Evolutionary conservation across 2,113 vertebrate genomes (phyloP).

Genomic region (Psilopsiagon aymara): DNA sequence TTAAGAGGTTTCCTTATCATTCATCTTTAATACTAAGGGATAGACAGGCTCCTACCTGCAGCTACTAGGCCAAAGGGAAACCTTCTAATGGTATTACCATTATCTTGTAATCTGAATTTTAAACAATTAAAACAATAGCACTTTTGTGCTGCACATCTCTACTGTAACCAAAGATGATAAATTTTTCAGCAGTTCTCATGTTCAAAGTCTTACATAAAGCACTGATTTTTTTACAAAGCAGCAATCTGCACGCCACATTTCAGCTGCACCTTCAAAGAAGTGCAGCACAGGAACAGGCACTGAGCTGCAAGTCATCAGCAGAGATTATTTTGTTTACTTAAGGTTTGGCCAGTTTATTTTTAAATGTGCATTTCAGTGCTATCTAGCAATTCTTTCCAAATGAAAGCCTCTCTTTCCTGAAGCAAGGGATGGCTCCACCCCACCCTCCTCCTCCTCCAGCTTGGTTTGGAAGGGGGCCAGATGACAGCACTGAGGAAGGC

Average conservation of each 20-base stretch:
- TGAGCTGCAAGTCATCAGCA: not conserved
- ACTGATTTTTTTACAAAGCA: not conserved
- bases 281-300: not conserved
- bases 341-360: not conserved
- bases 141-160: not conserved
- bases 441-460: constrained; percentile 58
- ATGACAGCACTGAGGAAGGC: constrained; percentile 72
- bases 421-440: constrained; percentile 59
- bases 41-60: constrained; percentile 61
- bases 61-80: constrained; percentile 34
- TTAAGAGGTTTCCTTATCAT: constrained; percentile 61
- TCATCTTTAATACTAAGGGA: constrained; percentile 67
- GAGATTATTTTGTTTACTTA: not conserved
- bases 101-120: constrained; percentile 73
- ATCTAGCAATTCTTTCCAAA: constrained; percentile 54
- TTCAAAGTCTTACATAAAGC: not conserved
- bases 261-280: not conserved
- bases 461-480: constrained; percentile 72
- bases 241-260: not conserved
- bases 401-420: constrained; percentile 54
- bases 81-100: constrained; percentile 58
- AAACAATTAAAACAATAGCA: constrained; percentile 63
- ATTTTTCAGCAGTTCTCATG: not conserved
- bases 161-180: not conserved
- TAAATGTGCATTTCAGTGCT: not conserved